Conservation (phyloP, 1,140 invertebrate genomes). For the Nasonia longicornis region DNA sequence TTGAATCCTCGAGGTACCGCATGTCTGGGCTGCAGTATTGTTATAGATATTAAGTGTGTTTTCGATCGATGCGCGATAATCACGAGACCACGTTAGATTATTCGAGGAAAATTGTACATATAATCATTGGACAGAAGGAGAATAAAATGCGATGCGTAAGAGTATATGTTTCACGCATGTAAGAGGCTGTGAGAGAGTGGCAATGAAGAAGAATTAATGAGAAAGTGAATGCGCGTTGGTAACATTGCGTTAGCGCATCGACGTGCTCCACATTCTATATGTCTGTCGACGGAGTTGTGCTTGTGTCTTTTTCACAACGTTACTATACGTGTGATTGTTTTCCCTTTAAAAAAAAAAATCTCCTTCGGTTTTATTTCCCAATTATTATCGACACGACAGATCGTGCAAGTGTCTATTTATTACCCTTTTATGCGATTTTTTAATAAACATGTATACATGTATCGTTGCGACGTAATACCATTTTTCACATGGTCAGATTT, state of each 20-base stretch:
- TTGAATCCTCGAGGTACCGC: not conserved
- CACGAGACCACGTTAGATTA: not conserved
- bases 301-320: constrained; percentile 12
- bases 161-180: constrained; percentile 12
- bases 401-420: not conserved
- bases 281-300: not conserved
- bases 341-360: not conserved
- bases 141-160: constrained; percentile 14
- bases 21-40: constrained; percentile 22
- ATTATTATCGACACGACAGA: constrained; percentile 2
- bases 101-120: constrained; percentile 37
- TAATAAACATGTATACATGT: not conserved
- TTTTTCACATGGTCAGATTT: constrained; percentile 21
- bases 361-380: not conserved
- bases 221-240: not conserved
- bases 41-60: constrained; percentile 27
- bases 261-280: not conserved
- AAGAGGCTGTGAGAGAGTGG: constrained; percentile 40
- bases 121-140: not conserved
- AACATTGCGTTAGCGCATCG: not conserved
- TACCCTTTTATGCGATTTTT: not conserved
- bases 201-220: not conserved
- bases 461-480: not conserved
- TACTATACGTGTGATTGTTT: not conserved
- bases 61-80: not conserved